Percentiles rank a stretch among this genome's conserved stretches.
phyloP scores from a whole-genome alignment of 1,140 invertebrate genomes.

The Lepidostoma basale region DNA sequence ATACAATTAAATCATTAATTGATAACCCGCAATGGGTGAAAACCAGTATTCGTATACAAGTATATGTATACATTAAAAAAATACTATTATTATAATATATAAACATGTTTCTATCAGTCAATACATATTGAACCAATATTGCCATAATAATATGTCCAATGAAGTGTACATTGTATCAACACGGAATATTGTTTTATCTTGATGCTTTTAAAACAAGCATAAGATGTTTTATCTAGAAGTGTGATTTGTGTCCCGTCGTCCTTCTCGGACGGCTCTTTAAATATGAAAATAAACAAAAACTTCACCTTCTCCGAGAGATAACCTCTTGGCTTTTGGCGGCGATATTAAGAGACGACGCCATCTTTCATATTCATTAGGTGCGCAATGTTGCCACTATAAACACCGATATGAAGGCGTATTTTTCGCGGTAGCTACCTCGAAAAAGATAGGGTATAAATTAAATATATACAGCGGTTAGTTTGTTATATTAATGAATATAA shows the following conservation, averaged over 20 bases:
- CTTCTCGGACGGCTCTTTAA: background rate
- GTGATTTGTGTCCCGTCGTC: background rate
- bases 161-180: too few relatives aligned
- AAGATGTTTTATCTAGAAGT: background rate
- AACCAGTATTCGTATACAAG: too few relatives aligned
- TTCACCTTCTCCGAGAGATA: slow-evolving; percentile 13
- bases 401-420: background rate
- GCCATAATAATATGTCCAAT: too few relatives aligned
- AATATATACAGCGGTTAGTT: background rate
- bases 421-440: background rate
- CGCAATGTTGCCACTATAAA: slow-evolving; percentile 1
- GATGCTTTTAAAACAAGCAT: background rate
- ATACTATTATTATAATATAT: too few relatives aligned
- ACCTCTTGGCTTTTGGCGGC: slow-evolving; percentile 18
- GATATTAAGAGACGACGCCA: background rate
- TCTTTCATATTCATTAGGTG: slow-evolving; percentile 9
- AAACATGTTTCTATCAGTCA: too few relatives aligned
- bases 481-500: background rate
- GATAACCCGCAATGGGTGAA: too few relatives aligned
- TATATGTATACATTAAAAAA: too few relatives aligned
- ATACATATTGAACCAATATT: too few relatives aligned
- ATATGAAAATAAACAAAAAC: slow-evolving; percentile 21
- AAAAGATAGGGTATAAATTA: background rate
- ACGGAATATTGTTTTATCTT: background rate
- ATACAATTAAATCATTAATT: too few relatives aligned